These are phyloP conservation scores for Tetragonula carbonaria DNA, from an alignment of 2,888 invertebrate species.

Conservation along the genomic window DNA sequence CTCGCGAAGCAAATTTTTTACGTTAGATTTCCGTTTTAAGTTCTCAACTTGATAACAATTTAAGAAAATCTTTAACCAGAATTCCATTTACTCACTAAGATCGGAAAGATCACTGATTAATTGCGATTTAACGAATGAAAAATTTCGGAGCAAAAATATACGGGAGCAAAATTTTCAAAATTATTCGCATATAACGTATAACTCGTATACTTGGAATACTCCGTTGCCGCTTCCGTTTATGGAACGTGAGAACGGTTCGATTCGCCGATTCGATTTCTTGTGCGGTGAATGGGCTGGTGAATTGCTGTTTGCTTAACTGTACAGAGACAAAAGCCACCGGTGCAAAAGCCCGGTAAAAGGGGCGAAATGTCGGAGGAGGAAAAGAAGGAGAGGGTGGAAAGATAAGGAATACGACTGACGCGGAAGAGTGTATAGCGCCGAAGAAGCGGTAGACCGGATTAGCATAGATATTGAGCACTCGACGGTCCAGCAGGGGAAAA, in stretches of 20 bases:
- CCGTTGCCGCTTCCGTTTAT: background rate
- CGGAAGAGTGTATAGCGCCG: constrained; percentile 39
- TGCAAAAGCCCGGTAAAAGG: constrained; percentile 16
- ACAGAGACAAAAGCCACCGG: constrained; percentile 48
- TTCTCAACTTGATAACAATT: too few species aligned
- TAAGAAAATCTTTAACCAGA: too few species aligned
- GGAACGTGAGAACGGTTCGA: background rate
- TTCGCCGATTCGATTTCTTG: constrained; percentile 3
- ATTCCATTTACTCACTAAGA: too few species aligned
- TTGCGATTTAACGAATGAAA: too few species aligned
- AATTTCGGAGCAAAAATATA: too few species aligned
- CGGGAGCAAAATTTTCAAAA: too few species aligned
- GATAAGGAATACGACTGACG: constrained; percentile 45
- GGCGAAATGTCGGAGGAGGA: constrained; percentile 11
- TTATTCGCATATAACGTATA: too few species aligned
- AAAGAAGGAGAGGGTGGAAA: background rate
- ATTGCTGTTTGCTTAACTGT: constrained; percentile 58
- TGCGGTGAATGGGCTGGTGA: constrained; percentile 52
- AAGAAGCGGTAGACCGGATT: constrained; percentile 71
- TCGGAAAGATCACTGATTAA: too few species aligned
- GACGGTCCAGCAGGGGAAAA: constrained; percentile 68
- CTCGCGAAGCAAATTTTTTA: too few species aligned
- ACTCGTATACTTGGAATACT: background rate
- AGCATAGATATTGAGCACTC: constrained; percentile 76
- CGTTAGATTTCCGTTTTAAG: too few species aligned